These are phyloP conservation scores for Chrysaora quinquecirrha DNA, from an alignment of 30 jellyfish, hydroid and myxozoan species.

Conservation along the genomic window DNA sequence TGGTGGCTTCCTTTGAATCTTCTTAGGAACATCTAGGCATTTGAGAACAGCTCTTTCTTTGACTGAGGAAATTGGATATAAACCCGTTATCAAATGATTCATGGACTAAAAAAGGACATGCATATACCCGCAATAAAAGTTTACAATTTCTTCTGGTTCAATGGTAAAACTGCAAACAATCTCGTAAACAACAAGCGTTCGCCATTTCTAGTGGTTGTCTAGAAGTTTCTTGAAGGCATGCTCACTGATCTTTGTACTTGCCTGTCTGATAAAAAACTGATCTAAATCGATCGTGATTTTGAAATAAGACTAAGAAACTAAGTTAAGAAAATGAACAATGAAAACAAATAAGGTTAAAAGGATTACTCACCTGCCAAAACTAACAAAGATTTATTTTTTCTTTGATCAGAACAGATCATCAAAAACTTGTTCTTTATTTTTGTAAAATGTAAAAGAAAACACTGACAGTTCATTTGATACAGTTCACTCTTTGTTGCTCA, in stretches of 20 bases:
- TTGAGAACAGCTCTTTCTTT: background rate
- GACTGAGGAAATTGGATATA: background rate
- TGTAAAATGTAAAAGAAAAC: no score
- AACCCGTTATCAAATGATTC: background rate
- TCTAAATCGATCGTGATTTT: background rate
- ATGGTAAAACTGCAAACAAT: slow-evolving; percentile 10
- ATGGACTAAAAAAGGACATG: background rate
- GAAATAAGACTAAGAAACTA: background rate
- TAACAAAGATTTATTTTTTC: background rate
- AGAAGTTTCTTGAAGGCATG: background rate
- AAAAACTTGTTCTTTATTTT: background rate
- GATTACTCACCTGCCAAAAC: background rate
- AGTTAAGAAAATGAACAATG: background rate
- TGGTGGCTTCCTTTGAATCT: background rate
- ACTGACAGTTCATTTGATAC: no score
- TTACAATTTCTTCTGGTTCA: slow-evolving; percentile 13
- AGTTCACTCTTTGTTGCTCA: no score
- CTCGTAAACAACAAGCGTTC: background rate
- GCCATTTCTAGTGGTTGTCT: background rate
- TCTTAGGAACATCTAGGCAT: background rate
- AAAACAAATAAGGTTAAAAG: background rate
- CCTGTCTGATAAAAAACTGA: background rate
- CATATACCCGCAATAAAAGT: slow-evolving; percentile 19
- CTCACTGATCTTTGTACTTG: background rate
- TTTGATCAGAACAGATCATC: background rate